Conservation (phyloP, 1,140 invertebrate genomes). For the Holotrichia oblita region DNA sequence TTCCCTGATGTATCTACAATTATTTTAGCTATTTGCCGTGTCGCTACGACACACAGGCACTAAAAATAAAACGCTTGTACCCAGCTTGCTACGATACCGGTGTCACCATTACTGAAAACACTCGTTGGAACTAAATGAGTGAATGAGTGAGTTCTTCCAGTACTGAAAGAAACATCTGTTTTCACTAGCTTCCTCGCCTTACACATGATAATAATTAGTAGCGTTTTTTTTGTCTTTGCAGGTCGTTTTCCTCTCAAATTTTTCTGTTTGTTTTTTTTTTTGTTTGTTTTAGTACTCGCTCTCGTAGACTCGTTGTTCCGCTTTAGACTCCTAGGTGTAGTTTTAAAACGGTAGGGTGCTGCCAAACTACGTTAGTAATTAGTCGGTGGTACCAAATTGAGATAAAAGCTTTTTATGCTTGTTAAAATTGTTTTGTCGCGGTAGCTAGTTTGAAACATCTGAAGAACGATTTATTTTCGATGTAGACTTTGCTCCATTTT, state of each 20-base stretch:
- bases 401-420: not conserved
- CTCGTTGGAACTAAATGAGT: slow-evolving; percentile 34
- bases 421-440: not conserved
- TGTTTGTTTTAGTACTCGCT: not conserved
- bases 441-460: not conserved
- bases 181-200: slow-evolving; percentile 32
- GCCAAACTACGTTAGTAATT: slow-evolving; percentile 8
- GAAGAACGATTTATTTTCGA: not conserved
- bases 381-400: slow-evolving; percentile 6
- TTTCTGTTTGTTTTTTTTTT: not conserved
- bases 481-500: not conserved
- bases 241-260: not conserved
- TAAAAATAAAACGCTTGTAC: slow-evolving; percentile 24
- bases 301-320: not conserved
- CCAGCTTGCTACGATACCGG: not conserved
- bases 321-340: not conserved
- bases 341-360: not conserved
- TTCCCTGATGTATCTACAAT: slow-evolving; percentile 14
- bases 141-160: slow-evolving; percentile 14
- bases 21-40: slow-evolving; percentile 33
- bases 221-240: slow-evolving; percentile 13
- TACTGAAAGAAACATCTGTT: slow-evolving; percentile 35
- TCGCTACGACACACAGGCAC: not conserved
- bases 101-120: slow-evolving; percentile 32
- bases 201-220: slow-evolving; percentile 35